Conservation (phyloP, 1,140 invertebrate species). For the Lasaia peninsularis region DNA sequence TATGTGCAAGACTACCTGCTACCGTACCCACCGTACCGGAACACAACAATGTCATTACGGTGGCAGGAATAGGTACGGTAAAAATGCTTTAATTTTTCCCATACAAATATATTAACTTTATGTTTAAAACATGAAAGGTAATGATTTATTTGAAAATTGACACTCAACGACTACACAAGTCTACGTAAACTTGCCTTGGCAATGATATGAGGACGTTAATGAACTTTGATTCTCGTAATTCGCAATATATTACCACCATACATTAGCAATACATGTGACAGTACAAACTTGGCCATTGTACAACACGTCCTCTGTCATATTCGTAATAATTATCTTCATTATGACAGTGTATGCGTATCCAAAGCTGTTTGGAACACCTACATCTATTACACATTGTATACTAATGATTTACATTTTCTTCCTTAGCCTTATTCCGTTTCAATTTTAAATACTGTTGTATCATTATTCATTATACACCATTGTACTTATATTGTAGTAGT, state of each 20-base stretch:
- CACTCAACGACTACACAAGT: conserved; percentile 29
- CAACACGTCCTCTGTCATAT: conserved; percentile 4
- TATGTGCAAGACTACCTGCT: too few relatives aligned
- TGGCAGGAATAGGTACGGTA: too few relatives aligned
- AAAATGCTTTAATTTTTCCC: too few relatives aligned
- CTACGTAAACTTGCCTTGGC: conserved; percentile 53
- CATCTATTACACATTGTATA: not conserved
- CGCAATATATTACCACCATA: conserved; percentile 35
- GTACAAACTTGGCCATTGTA: conserved; percentile 2
- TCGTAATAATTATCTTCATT: conserved; percentile 25
- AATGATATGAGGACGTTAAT: conserved; percentile 60
- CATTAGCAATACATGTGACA: conserved; percentile 11
- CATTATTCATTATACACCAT: too few relatives aligned
- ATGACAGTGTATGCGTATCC: not conserved
- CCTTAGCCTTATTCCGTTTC: too few relatives aligned
- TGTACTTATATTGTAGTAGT: too few relatives aligned
- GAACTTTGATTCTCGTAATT: conserved; percentile 54
- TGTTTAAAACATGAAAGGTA: not conserved
- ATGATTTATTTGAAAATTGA: conserved; percentile 12
- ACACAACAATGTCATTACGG: too few relatives aligned
- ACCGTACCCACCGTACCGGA: too few relatives aligned
- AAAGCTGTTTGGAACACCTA: not conserved
- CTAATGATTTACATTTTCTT: too few relatives aligned
- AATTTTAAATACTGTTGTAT: too few relatives aligned
- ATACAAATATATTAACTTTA: too few relatives aligned